Base-by-base conservation (phyloP, 2,797 vertebrate genomes). In the Aphelocoma californica region DNA sequence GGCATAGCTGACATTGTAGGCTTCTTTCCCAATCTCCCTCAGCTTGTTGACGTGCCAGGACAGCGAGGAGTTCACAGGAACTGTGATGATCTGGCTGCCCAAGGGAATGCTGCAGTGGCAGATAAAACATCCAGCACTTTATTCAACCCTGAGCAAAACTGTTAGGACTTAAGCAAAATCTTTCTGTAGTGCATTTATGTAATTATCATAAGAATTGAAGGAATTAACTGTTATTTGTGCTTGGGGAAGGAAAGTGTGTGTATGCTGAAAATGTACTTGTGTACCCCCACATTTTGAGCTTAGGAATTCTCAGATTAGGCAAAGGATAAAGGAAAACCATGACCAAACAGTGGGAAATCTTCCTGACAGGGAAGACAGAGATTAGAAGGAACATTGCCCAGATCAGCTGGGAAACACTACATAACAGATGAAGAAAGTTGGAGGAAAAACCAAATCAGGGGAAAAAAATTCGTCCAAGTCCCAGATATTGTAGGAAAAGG, bases 1-100 rank as follows among this genome's bases (percentile, higher is more conserved):
- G 96, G 99, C 99, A 3, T 99, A 99, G 98, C 99, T 99, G 97
- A 99, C 99, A 0, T 99, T 99, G 97, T 99, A 99, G 10, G 98
- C 98, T 17, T 99, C 98, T 95, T 98, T 99, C 80, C 98, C 98
- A 91, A 98, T 97, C 94, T 99, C 98, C 54, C 99, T 97, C 70
- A 99, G 98, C 54, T 99, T 98, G 98, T 99, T 99, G 69, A 99
- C 98, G 64, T 99, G 99, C 99, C 99, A 99, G 78, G 99, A 99
- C 96, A 99, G 98, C 1, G 99, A 99, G 20, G 99, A 99, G 97
- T 99, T 99, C 95, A 98, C 98, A 1, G 99, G 99, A 56, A 99
- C 99, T 5, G 98, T 92, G 84, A 99, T 99, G 92, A 99, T 98
- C 97, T 99, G 99, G 95, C 99, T 99, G 92, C 99, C 99, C 97